These are phyloP conservation scores for Mastigias papua DNA, from an alignment of 30 jellyfish, hydroid and myxozoan genomes.

Conservation along the genomic window DNA sequence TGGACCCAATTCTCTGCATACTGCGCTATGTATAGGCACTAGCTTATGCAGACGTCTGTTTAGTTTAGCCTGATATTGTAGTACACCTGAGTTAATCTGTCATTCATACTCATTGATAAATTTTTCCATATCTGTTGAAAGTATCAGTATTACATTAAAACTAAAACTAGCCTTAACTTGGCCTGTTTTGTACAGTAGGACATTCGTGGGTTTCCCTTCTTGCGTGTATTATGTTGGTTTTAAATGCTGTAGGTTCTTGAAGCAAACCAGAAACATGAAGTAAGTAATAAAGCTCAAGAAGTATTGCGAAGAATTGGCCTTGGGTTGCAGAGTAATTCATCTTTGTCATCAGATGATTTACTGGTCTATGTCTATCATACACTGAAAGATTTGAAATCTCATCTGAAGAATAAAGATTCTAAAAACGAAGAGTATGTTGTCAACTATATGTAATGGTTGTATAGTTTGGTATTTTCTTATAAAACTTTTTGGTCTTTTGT, in stretches of 20 bases:
- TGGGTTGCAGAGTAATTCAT: slow-evolving; percentile 82
- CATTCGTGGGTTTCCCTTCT: too few relatives aligned
- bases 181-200: too few relatives aligned
- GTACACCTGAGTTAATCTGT: too few relatives aligned
- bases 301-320: slow-evolving; percentile 80
- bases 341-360: slow-evolving; percentile 46
- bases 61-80: too few relatives aligned
- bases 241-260: slow-evolving; percentile 64
- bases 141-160: too few relatives aligned
- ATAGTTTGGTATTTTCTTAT: background rate
- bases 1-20: too few relatives aligned
- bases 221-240: background rate
- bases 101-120: too few relatives aligned
- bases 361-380: slow-evolving; percentile 64
- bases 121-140: too few relatives aligned
- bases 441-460: background rate
- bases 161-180: too few relatives aligned
- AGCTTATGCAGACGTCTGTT: too few relatives aligned
- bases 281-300: slow-evolving; percentile 82
- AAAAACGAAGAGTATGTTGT: background rate
- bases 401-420: background rate
- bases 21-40: too few relatives aligned
- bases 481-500: background rate
- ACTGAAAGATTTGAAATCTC: slow-evolving; percentile 18
- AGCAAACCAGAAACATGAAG: slow-evolving; percentile 76